These are phyloP conservation scores for Campoplex capitator DNA, from an alignment of 2,888 invertebrate genomes.

Conservation along the genomic window DNA sequence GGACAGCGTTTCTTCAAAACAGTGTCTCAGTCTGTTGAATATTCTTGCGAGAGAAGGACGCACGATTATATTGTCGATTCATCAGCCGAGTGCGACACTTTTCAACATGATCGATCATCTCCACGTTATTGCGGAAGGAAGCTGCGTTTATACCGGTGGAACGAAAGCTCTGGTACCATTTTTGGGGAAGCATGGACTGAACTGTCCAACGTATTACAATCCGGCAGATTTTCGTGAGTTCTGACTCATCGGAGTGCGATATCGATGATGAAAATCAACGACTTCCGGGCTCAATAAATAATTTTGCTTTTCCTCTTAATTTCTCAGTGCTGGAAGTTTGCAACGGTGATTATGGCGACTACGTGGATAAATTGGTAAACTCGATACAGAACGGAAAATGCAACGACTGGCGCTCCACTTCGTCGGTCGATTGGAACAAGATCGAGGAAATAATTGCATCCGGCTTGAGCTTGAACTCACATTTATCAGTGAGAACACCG, in stretches of 20 bases:
- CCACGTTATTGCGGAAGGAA: slow-evolving; percentile 92
- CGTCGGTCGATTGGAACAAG: slow-evolving; percentile 53
- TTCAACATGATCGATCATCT: slow-evolving; percentile 96
- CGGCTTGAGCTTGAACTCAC: slow-evolving; percentile 84
- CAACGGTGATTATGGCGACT: slow-evolving; percentile 91
- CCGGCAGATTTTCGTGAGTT: slow-evolving; percentile 94
- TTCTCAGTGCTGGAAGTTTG: slow-evolving; percentile 91
- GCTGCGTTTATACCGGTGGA: slow-evolving; percentile 93
- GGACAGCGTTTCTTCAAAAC: slow-evolving; percentile 93
- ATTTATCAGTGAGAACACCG: slow-evolving; percentile 85
- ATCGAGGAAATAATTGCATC: slow-evolving; percentile 85
- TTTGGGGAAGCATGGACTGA: slow-evolving; percentile 88
- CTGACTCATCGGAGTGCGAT: background rate
- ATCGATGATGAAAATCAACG: background rate
- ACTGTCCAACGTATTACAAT: slow-evolving; percentile 95
- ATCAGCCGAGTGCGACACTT: slow-evolving; percentile 95
- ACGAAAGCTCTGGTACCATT: slow-evolving; percentile 91
- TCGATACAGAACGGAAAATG: slow-evolving; percentile 88
- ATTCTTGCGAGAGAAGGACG: slow-evolving; percentile 93
- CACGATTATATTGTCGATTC: slow-evolving; percentile 95
- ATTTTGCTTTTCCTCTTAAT: slow-evolving; percentile 35
- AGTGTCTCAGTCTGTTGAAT: slow-evolving; percentile 92
- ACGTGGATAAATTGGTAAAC: slow-evolving; percentile 86
- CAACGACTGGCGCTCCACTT: slow-evolving; percentile 85
- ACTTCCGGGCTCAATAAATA: background rate